These are phyloP conservation scores for Cynopterus brachyotis DNA, from an alignment of 2,113 vertebrate genomes.

Conservation along the genomic window DNA sequence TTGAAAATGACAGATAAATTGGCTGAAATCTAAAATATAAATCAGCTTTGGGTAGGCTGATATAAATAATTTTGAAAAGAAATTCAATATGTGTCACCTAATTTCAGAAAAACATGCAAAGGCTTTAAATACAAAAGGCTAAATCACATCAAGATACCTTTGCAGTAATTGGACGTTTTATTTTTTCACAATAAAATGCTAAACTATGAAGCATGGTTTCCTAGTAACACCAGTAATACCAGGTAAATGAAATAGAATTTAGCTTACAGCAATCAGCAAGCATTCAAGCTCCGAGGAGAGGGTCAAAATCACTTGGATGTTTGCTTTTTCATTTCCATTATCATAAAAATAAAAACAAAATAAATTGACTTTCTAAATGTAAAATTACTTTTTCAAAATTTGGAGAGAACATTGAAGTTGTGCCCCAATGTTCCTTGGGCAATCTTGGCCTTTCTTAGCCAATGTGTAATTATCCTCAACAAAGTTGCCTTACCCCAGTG, in stretches of 20 bases:
- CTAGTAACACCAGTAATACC: conserved; percentile 52
- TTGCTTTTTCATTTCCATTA: conserved; percentile 47
- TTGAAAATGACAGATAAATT: conserved; percentile 30
- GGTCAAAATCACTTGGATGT: background rate
- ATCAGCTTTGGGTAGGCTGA: conserved; percentile 3
- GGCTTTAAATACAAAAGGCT: conserved; percentile 47
- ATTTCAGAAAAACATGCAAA: background rate
- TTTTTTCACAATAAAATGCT: conserved; percentile 52
- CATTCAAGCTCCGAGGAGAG: conserved; percentile 10
- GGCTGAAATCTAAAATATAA: conserved; percentile 20
- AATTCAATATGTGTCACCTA: conserved; percentile 36
- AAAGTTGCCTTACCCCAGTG: background rate
- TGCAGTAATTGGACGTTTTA: conserved; percentile 42
- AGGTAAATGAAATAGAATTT: conserved; percentile 51
- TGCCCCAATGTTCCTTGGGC: background rate
- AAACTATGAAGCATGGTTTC: conserved; percentile 35
- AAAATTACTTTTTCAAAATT: conserved; percentile 20
- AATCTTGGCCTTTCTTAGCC: background rate
- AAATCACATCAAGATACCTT: conserved; percentile 26
- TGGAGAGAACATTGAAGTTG: background rate
- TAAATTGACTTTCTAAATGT: conserved; percentile 2
- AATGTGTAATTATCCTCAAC: background rate
- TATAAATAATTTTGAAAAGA: conserved; percentile 49
- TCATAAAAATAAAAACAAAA: conserved; percentile 28
- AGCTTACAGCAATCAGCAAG: conserved; percentile 42